Conservation (phyloP, 2,888 invertebrate species). For the Himalopsyche tibetana region DNA sequence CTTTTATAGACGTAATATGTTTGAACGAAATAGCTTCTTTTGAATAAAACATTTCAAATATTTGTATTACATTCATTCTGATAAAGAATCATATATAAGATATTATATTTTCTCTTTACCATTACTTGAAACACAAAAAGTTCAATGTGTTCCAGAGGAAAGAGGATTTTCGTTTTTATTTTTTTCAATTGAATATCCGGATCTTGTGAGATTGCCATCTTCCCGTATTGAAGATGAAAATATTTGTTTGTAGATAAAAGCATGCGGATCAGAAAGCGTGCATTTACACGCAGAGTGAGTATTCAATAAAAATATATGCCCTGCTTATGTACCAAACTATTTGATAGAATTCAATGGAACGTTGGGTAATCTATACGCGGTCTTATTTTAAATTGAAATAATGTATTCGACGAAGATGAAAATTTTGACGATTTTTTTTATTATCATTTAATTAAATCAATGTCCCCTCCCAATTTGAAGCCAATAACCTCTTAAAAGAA, state of each 20-base stretch:
- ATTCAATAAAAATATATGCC: constrained; percentile 19
- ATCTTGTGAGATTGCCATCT: constrained; percentile 16
- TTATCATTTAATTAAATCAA: no score
- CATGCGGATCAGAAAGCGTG: constrained; percentile 23
- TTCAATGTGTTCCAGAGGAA: not conserved
- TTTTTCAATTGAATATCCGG: constrained; percentile 28
- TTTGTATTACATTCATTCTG: not conserved
- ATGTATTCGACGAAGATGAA: no score
- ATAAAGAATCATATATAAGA: constrained; percentile 16
- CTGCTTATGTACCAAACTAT: not conserved
- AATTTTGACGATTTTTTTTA: no score
- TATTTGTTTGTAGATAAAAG: constrained; percentile 30
- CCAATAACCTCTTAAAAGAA: no score
- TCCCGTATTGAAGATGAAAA: constrained; percentile 6
- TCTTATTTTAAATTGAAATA: no score
- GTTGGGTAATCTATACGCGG: not conserved
- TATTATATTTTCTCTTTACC: constrained; percentile 9
- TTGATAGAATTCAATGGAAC: not conserved
- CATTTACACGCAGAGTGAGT: constrained; percentile 26
- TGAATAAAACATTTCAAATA: no score
- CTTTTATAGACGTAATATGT: no score
- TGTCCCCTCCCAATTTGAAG: no score
- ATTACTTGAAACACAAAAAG: constrained; percentile 16
- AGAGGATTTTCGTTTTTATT: not conserved
- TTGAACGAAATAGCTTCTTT: no score